phyloP scores from a whole-genome alignment of 1,140 invertebrate species.

The Cylas formicarius region DNA sequence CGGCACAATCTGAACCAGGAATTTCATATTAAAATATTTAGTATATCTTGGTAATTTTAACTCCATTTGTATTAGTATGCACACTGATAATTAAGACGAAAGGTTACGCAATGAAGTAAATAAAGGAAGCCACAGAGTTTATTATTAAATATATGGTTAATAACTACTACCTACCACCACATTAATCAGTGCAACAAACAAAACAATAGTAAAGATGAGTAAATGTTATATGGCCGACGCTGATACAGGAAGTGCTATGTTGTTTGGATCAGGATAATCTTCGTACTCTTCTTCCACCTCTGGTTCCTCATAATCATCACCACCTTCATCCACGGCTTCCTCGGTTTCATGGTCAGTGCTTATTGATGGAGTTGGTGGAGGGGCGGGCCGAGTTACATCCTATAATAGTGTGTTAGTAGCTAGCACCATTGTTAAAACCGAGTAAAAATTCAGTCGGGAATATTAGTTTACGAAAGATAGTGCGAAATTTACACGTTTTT shows the following conservation, averaged over 20 bases:
- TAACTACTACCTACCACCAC: neutral
- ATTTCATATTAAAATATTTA: no score
- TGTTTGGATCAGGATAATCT: slow-evolving; percentile 48
- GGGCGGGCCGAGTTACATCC: slow-evolving; percentile 35
- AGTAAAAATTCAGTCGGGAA: no score
- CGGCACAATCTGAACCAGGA: no score
- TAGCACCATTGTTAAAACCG: neutral
- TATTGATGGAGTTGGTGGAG: slow-evolving; percentile 34
- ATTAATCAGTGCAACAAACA: neutral
- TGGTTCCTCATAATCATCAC: slow-evolving; percentile 46
- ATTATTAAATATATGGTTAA: neutral
- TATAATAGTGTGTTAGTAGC: slow-evolving; percentile 29
- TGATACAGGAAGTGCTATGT: slow-evolving; percentile 35
- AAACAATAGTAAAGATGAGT: slow-evolving; percentile 11
- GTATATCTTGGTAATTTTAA: no score
- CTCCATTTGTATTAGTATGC: no score
- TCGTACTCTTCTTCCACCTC: slow-evolving; percentile 47
- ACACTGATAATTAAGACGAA: no score
- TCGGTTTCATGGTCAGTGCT: slow-evolving; percentile 37
- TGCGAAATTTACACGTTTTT: no score
- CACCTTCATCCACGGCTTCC: slow-evolving; percentile 40
- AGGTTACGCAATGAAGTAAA: no score
- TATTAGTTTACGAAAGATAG: no score
- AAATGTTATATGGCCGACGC: slow-evolving; percentile 36
- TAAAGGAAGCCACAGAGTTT: no score